phyloP scores from a whole-genome alignment of 2,797 vertebrate species.

The Pseudochirops cupreus region DNA sequence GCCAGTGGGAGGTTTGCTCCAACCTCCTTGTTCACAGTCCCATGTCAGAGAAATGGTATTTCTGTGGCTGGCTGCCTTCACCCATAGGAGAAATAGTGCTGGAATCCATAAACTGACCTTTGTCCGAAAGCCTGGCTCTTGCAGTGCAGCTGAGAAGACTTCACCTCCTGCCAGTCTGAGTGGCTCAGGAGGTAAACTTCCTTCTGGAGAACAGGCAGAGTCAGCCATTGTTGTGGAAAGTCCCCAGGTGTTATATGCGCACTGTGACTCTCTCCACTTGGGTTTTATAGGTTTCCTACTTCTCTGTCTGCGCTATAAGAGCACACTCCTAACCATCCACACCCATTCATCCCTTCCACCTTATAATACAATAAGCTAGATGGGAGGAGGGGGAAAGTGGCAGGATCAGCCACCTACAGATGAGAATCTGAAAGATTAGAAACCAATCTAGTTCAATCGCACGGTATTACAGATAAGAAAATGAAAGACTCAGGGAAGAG shows the following conservation, averaged over 20 bases:
- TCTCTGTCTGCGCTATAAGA: background rate
- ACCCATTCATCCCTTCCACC: slow-evolving; percentile 31
- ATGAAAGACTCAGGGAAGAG: background rate
- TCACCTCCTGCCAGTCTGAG: background rate
- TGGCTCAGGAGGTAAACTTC: slow-evolving; percentile 2
- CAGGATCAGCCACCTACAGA: background rate
- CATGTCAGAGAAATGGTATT: background rate
- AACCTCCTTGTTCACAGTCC: background rate
- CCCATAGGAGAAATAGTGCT: slow-evolving; percentile 9
- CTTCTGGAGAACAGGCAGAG: background rate
- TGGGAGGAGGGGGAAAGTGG: background rate
- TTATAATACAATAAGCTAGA: slow-evolving; percentile 4
- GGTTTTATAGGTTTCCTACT: background rate
- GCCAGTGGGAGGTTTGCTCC: background rate
- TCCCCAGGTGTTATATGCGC: background rate
- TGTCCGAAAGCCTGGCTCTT: background rate
- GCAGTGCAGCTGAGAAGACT: background rate
- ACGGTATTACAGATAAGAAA: background rate
- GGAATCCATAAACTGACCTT: background rate
- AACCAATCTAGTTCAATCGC: background rate
- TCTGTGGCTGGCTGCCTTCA: background rate
- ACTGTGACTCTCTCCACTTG: background rate
- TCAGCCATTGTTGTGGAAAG: background rate
- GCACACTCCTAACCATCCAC: background rate
- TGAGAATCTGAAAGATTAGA: background rate